These are phyloP conservation scores for Hesperia comma DNA, from an alignment of 2,888 invertebrate species.

Conservation along the genomic window DNA sequence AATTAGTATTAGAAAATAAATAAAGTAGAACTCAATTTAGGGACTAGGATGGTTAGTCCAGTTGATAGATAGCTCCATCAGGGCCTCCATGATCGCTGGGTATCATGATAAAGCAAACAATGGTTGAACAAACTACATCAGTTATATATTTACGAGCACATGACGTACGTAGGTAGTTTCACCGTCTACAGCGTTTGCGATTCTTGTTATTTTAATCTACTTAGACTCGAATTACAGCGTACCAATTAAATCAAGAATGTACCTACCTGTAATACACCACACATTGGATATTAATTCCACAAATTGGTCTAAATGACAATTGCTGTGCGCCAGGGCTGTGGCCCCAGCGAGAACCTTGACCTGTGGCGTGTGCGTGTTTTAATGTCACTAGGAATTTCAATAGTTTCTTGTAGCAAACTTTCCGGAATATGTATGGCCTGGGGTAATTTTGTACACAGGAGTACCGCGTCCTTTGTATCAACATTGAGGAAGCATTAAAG, in stretches of 20 bases:
- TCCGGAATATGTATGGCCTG: conserved; percentile 2
- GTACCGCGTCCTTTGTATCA: no score
- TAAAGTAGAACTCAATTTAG: no score
- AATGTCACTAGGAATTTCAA: conserved; percentile 59
- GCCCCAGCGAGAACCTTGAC: conserved; percentile 61
- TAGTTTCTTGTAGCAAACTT: conserved; percentile 12
- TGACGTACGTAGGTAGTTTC: neutral
- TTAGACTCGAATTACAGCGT: conserved; percentile 43
- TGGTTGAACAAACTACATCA: neutral
- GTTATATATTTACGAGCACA: neutral
- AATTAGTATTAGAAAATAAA: no score
- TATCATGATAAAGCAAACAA: no score
- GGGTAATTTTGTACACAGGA: neutral
- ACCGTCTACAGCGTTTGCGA: conserved; percentile 11
- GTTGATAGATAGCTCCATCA: no score
- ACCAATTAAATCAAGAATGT: conserved; percentile 55
- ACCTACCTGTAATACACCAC: conserved; percentile 45
- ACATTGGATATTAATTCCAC: conserved; percentile 63
- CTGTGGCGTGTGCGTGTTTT: conserved; percentile 65
- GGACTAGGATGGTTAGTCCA: no score
- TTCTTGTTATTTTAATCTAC: conserved; percentile 43
- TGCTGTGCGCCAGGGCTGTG: conserved; percentile 53
- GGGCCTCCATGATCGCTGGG: no score
- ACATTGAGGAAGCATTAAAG: no score
- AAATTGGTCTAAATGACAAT: conserved; percentile 73